phyloP scores from a whole-genome alignment of 2,888 invertebrate genomes.

The Agonopterix alstromeriana region DNA sequence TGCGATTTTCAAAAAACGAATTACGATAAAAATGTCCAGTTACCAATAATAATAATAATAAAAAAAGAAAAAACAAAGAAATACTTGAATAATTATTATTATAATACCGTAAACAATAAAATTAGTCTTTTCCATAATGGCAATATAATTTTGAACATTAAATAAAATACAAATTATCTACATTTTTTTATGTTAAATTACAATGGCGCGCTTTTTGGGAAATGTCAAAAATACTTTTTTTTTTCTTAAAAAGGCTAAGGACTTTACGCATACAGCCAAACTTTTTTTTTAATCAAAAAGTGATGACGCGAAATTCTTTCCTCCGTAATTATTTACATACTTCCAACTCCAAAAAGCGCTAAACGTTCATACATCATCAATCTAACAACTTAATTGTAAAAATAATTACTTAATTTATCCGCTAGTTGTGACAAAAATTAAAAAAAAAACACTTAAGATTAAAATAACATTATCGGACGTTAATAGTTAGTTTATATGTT shows the following conservation, averaged over 20 bases:
- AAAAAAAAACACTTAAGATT: conserved; percentile 21
- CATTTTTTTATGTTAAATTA: conserved; percentile 5
- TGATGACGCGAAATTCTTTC: too few relatives aligned
- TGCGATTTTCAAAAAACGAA: not conserved
- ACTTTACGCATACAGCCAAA: not conserved
- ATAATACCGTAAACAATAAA: conserved; percentile 49
- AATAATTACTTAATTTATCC: conserved; percentile 7
- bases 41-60: not conserved
- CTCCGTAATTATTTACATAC: not conserved
- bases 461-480: conserved; percentile 1
- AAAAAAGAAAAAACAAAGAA: not conserved
- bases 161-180: conserved; percentile 40
- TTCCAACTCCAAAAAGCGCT: not conserved
- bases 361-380: not conserved
- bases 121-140: conserved; percentile 73
- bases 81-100: conserved; percentile 34
- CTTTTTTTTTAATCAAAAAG: not conserved
- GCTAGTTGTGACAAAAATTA: conserved; percentile 24
- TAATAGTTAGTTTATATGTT: not conserved
- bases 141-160: conserved; percentile 72
- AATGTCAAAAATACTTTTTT: conserved; percentile 5
- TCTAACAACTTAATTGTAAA: conserved; percentile 1
- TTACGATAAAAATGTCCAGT: not conserved
- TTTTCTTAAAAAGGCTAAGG: not conserved
- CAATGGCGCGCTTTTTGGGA: conserved; percentile 8